Evolutionary conservation across 2,797 vertebrate genomes (phyloP), one percentile per base, ranked within the genome.

Genomic region (Halcyon badia): DNA sequence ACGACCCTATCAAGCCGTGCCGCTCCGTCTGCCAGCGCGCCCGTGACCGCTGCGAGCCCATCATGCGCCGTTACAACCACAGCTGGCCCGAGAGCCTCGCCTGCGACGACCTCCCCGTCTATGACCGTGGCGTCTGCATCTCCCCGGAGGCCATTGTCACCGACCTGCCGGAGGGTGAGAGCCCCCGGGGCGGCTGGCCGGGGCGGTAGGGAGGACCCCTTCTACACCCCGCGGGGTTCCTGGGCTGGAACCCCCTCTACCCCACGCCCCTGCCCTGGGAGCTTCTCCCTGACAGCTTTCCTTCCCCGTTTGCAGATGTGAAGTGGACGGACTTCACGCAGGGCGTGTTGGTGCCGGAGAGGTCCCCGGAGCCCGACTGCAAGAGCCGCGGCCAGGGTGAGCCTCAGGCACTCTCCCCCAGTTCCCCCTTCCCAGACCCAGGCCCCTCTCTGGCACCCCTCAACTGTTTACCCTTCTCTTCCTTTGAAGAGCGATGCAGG

Each of bases 61-160:
- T 99, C 92, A 97, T 99, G 98, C 97, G 97, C 76, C 97, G 96
- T 52, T 99, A 99, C 96, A 98, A 98, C 92, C 98, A 99, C 97
- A 98, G 98, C 96, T 99, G 98, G 98, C 98, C 98, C 9, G 98
- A 98, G 60, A 98, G 95, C 96, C 96, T 99, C 48, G 98, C 98
- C 68, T 99, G 98, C 95, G 98, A 98, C 8, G 98, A 99, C 62
- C 97, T 99, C 57, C 98, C 98, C 3, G 97, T 98, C 76, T 99
- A 99, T 44, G 98, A 99, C 78, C 98, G 98, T 6, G 98, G 98
- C 5, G 98, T 99, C 48, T 99, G 98, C 96, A 98, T 99, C 96
- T 98, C 98, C 10, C 98, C 98, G 1, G 98, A 99, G 79, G 98
- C 98, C 93, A 98, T 99, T 73, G 98, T 99, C 97, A 98, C 98